Base-by-base conservation (phyloP, 1,140 invertebrate genomes). In the Eufriesea mexicana region DNA sequence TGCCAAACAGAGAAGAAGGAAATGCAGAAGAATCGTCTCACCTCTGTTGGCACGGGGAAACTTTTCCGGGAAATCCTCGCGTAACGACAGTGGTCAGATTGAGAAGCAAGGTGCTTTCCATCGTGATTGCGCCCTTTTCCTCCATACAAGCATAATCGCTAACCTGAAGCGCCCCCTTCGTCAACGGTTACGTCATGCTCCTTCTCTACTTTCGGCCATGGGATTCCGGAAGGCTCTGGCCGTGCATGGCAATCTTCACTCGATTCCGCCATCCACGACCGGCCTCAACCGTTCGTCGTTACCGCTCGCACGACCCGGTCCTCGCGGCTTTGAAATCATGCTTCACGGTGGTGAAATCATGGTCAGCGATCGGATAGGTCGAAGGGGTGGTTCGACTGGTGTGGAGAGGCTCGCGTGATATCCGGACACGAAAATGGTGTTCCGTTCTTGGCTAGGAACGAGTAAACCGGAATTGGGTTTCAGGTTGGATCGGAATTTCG, bases 61-160 rank as follows among this genome's bases (percentile, higher is more conserved):
- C 86, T 67, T 92, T 92, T 84, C 93, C 92, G 55, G 94, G 92
- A 85, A 94, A 94, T 76, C 86, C 89, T 79, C 67, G 84, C 45
- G 86, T 85, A 84, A 86, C 81, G 79, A 75, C 75, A 85, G 90
- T 90, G 83, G 93, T 93, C 84, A 92, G 76, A 87, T 94, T 93
- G 59, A 90, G 87, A 88, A 91, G 89, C 92, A 92, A 91, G 90
- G 84, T 93, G 90, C 90, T 90, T 86, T 91, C 91, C 66, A 90
- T 90, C 77, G 68, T 90, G 57, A 49, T 87, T 91, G 84, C 90
- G 89, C 91, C 88, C 89, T 91, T 90, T 90, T 93, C 93, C 93
- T 94, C 93, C 94, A 94, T 94, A 93, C 92, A 93, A 94, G 89
- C 91, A 91, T 93, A 94, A 90, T 93, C 92, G 91, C 89, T 90